phyloP scores from a whole-genome alignment of 1,140 invertebrate species.

The Aphis gossypii region DNA sequence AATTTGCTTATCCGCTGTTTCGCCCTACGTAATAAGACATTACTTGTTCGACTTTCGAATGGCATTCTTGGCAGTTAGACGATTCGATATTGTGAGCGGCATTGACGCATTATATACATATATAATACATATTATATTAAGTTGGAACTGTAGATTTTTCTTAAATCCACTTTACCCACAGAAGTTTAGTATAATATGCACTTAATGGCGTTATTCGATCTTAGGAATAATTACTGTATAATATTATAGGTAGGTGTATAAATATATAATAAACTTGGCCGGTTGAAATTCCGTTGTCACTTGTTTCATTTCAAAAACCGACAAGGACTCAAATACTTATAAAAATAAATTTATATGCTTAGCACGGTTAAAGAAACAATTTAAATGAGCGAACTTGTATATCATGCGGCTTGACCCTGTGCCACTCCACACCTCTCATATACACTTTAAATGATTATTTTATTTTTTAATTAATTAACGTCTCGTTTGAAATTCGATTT shows the following conservation, averaged over 20 bases:
- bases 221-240: neutral
- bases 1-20: neutral
- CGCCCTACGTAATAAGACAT: neutral
- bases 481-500: neutral
- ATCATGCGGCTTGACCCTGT: neutral
- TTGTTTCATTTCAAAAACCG: neutral
- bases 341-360: no score
- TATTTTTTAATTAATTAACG: neutral
- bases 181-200: neutral
- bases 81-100: neutral
- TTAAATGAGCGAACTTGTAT: neutral
- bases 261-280: neutral
- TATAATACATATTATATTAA: neutral
- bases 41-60: neutral
- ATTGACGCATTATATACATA: neutral
- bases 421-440: neutral
- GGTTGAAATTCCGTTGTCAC: neutral
- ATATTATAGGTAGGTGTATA: neutral
- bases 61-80: neutral
- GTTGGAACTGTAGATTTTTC: neutral
- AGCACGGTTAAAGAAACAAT: neutral
- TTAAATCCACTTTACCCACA: neutral
- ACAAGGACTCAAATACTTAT: neutral
- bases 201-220: neutral
- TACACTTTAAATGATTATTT: neutral